These are phyloP conservation scores for Luperina nickerlii DNA, from an alignment of 2,888 invertebrate species.

Conservation along the genomic window DNA sequence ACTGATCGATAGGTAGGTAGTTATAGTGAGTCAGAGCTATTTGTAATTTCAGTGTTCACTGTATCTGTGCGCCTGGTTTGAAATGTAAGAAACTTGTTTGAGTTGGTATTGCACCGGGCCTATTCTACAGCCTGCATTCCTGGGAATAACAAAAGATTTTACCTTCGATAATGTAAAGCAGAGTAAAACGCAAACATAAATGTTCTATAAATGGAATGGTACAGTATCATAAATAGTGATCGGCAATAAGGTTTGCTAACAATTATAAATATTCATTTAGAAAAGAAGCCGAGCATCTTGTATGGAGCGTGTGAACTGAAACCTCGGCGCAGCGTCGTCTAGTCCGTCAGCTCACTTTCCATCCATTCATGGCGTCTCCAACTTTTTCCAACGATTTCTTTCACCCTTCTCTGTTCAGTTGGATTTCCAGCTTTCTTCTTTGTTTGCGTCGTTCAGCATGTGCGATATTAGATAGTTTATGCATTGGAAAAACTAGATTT, in stretches of 20 bases:
- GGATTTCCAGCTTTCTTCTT: slow-evolving; percentile 84
- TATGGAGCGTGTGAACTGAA: slow-evolving; percentile 88
- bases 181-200: slow-evolving; percentile 15
- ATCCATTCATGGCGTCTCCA: slow-evolving; percentile 88
- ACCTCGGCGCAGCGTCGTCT: slow-evolving; percentile 76
- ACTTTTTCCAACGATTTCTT: slow-evolving; percentile 88
- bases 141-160: slow-evolving; percentile 62
- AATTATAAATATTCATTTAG: slow-evolving; percentile 74
- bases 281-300: slow-evolving; percentile 74
- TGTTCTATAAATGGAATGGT: slow-evolving; percentile 20
- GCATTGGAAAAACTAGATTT: slow-evolving; percentile 28
- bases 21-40: slow-evolving; percentile 49
- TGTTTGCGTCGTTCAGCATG: slow-evolving; percentile 66
- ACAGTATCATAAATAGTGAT: slow-evolving; percentile 39
- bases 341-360: slow-evolving; percentile 87
- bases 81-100: slow-evolving; percentile 63
- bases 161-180: slow-evolving; percentile 50
- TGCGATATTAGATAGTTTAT: slow-evolving; percentile 41
- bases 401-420: slow-evolving; percentile 80
- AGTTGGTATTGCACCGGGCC: slow-evolving; percentile 52
- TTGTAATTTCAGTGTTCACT: slow-evolving; percentile 55
- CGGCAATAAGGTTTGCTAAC: slow-evolving; percentile 45
- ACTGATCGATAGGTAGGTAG: slow-evolving; percentile 19
- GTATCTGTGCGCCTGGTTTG: slow-evolving; percentile 44
- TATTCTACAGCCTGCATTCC: slow-evolving; percentile 64